Evolutionary conservation across 2,888 invertebrate genomes (phyloP).

Genomic region (Liopterus haemorrhoidalis): DNA sequence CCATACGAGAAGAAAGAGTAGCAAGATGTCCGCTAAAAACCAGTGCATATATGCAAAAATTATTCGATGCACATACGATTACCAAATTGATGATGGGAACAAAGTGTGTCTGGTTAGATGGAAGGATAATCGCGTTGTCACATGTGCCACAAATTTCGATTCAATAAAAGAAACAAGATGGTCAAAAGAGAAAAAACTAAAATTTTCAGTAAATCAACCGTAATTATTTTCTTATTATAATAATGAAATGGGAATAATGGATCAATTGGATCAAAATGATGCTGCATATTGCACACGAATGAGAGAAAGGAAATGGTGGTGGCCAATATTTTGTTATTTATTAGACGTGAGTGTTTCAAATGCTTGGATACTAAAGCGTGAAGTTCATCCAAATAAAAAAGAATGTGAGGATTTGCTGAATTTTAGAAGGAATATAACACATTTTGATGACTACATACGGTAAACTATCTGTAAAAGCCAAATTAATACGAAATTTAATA

Average conservation of each 20-base stretch:
- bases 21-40: slow-evolving; percentile 1
- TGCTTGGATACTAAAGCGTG: slow-evolving; percentile 13
- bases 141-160: slow-evolving; percentile 1
- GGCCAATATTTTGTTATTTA: slow-evolving; percentile 20
- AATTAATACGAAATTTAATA: too few relatives aligned
- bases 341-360: slow-evolving; percentile 15
- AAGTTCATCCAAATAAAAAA: slow-evolving; percentile 2
- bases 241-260: slow-evolving; percentile 16
- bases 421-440: slow-evolving; percentile 5
- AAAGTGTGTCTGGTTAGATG: slow-evolving; percentile 9
- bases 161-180: background rate
- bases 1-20: slow-evolving; percentile 5
- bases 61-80: slow-evolving; percentile 2
- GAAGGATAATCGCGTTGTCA: background rate
- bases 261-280: slow-evolving; percentile 13
- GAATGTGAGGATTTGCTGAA: slow-evolving; percentile 2
- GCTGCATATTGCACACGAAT: slow-evolving; percentile 14
- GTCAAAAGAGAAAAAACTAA: slow-evolving; percentile 1
- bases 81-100: background rate
- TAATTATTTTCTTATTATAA: slow-evolving; percentile 10
- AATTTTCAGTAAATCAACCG: slow-evolving; percentile 1
- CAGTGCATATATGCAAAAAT: slow-evolving; percentile 1
- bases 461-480: too few relatives aligned
- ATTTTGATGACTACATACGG: too few relatives aligned
- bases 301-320: slow-evolving; percentile 16